Base-by-base conservation (phyloP, 2,888 invertebrate species). In the Tiphia femorata region DNA sequence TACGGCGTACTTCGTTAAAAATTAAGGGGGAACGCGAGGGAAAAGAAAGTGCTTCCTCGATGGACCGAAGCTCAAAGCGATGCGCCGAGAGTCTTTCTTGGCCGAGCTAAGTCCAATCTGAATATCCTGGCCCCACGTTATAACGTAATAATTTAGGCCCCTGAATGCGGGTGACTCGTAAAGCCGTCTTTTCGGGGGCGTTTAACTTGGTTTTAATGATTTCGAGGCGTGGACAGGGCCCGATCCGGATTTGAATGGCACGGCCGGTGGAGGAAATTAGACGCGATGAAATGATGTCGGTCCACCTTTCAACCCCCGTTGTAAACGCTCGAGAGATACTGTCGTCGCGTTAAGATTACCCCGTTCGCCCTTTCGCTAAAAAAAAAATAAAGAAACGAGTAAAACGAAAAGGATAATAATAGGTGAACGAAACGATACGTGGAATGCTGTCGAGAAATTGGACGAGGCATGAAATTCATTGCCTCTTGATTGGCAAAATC, bases 191-290 rank as follows among this genome's bases (percentile, higher is more conserved):
- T 62, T 65, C 64, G 56, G 54, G 67, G 62, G 67, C 72, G 65
- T 75, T 76, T 72, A 74, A 70, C 72, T 72, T 58, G 67, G 50
- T 72, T 73, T 74, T 74, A 76, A 76, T 66, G 72, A 73, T 74
- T 73, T 59, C 64, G 58, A 69, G 68, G 58, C 68, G 64, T 67
- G 70, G 64, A 67, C 63, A 67, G 57, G 12, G 48, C 30, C 49
- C 41, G 55, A 59, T 62, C 51, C 53, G 55, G 40, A 65, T 62
- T 61, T 42, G 47, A 57, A 54, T 37, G 50, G 50, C 38, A 33
- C 54, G 44, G 37, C 44, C 46, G 33, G 33, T 17, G 49, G n/a
- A 46, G 55, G 44, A 60, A 68, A 62, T 65, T 68, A 60, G 42
- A 20, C 12, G 43, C 5, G 17, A 10, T 20, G 37, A 35, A 59